Evolutionary conservation across 1,140 invertebrate genomes (phyloP), one percentile per base, ranked within the genome.

Genomic region (Cydia fagiglandana): DNA sequence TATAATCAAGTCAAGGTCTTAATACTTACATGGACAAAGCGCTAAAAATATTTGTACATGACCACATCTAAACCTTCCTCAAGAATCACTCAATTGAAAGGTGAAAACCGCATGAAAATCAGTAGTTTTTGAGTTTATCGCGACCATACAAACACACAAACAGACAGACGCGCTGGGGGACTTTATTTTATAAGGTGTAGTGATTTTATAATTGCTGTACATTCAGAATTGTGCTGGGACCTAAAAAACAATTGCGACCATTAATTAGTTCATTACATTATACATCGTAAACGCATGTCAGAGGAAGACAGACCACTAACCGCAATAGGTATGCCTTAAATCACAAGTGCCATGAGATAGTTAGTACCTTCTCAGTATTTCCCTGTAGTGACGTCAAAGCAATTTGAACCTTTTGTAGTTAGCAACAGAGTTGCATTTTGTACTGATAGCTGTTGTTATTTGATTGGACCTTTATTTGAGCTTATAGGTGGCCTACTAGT

Each of bases 381-480:
- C 20, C 56, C 56, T 24, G 9, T 61, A 61, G 56, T 24, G n/a
- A 61, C 20, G 15, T 24, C 56, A 61, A 56, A 10, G 20, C 56
- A 61, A n/a, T 56, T 17, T 2, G 5, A 50, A 56, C 53, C 56
- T 24, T 24, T 2, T 61, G 20, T 61, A 12, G 20, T 61, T 61
- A 5, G 56, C 56, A 61, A 61, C 56, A 61, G 17, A 61, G 56
- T 61, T 61, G 56, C 20, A 61, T 61, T 61, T 61, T 61, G 17
- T 61, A 61, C 56, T 61, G 56, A 61, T 61, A 61, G 56, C 24
- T n/a, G 53, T 61, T n/a, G 53, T 56, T 56, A 56, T 56, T 56
- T 50, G 15, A 56, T 56, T 56, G 53, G 4, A 13, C n/a, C 4
- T 56, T 17, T 56, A 56, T 56, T 56, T 56, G n/a, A 56, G 4